These are phyloP conservation scores for Ctenosaura bakeri DNA, from an alignment of 2,797 vertebrate species.

Conservation along the genomic window DNA sequence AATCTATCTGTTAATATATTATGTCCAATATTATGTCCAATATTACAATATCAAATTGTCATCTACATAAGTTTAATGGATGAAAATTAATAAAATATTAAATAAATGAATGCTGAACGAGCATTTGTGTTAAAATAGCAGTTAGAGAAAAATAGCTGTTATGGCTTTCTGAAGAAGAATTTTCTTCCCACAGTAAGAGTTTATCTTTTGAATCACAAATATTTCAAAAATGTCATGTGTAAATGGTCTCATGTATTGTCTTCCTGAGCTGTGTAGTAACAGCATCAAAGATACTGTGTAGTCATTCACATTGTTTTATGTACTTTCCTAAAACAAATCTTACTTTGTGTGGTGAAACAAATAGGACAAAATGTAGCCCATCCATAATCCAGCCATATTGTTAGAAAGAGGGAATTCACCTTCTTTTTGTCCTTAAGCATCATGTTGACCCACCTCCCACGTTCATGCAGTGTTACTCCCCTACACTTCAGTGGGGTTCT, in stretches of 20 bases:
- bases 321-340: not conserved
- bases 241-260: not conserved
- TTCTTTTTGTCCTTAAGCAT: not conserved
- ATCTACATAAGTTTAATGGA: not conserved
- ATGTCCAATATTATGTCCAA: too few relatives aligned
- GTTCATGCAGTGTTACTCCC: not conserved
- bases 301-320: not conserved
- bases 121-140: not conserved
- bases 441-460: not conserved
- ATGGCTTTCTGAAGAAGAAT: not conserved
- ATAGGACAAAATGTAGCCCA: not conserved
- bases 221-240: not conserved
- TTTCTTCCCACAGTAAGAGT: not conserved
- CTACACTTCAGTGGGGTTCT: not conserved
- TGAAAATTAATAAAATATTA: not conserved
- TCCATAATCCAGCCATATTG: too few relatives aligned
- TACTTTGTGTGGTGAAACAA: slow-evolving; percentile 2
- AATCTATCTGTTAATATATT: not conserved
- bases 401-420: not conserved
- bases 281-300: not conserved
- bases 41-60: not conserved
- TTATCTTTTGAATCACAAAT: not conserved
- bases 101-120: not conserved
- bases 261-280: not conserved
- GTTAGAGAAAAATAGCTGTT: not conserved